Evolutionary conservation across 2,797 vertebrate genomes (phyloP), one percentile per base, ranked within the genome.

Genomic region (Brachymystax lenok): DNA sequence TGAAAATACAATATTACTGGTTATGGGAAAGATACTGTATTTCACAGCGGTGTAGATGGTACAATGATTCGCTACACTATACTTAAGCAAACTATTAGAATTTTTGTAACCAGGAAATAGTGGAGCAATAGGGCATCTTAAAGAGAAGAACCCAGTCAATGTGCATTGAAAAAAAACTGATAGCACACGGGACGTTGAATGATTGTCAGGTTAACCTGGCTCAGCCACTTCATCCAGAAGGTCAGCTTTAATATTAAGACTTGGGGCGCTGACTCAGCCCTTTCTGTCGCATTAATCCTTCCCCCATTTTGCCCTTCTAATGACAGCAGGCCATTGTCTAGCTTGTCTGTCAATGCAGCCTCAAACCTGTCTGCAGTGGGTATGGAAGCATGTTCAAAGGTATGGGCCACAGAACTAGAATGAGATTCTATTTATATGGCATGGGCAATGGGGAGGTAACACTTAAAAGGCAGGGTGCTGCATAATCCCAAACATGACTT

Each of bases 221-320:
- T 19, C 16, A 8, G 19, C 2, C 17, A 4, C 28, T 28, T 21
- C 51, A n/a, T 19, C 51, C 28, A 73, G 71, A 73, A 73, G 71
- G 71, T 73, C 54, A 61, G 56, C 52, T 7, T 61, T 73, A 35
- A 73, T 61, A 61, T 35, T 73, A 30, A 61, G 54, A 30, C 54
- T 59, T 6, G 21, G 71, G 51, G 51, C 10, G 16, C 27, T 59
- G 71, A 72, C 27, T 33, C 51, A 73, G 71, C 52, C 17, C 71
- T 73, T 56, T 33, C 54, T 73, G 28, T 33, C n/a, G 54, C 52
- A 16, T 59, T 51, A 71, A 54, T 61, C 27, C 40, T 30, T 21
- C 27, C 16, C n/a, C 19, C 8, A 40, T n/a, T 40, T 19, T 61
- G 71, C n/a, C 54, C 54, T 73, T 73, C 54, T 33, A 28, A 27